Base-by-base conservation (phyloP, 2,888 invertebrate genomes). In the Cheilosia vernalis region DNA sequence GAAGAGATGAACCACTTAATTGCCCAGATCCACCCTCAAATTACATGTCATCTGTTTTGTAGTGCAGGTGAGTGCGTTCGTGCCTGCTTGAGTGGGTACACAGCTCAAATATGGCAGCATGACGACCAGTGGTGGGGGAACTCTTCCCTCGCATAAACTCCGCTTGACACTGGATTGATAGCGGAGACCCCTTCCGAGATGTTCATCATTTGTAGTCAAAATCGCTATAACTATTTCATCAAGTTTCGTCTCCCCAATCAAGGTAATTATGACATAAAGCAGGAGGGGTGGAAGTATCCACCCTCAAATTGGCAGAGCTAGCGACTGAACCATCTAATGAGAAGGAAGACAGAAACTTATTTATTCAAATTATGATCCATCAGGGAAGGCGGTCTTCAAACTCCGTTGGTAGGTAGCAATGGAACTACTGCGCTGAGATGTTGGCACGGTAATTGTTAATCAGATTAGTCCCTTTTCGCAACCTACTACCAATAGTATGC, bases 1-100 rank as follows among this genome's bases (percentile, higher is more conserved):
- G 80, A 66, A 61, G 70, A 85, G 76, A 85, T 81, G 85, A 85
- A 81, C 85, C 85, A 85, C 76, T 77, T 85, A 85, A 85, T 81
- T 81, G 72, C 80, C 80, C 60, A 51, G 76, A 85, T 85, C 76
- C 81, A 85, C 81, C 85, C 81, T 80, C 85, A 85, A 85, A 85
- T 85, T 85, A 80, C 80, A 80, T 85, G 80, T 85, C 85, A 85
- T 85, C 76, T 81, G 72, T 80, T 76, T 60, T 76, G 80, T 55
- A 76, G 58, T 81, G 76, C 74, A 66, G 70, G 70, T 84, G 49
- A 79, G 84, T 84, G 73, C 73, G 74, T 84, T 74, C 55, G 69
- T 79, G 74, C 44, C 69, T 69, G 21, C 21, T 72, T 44, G 61
- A 83, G 10, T 33, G 10, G 10, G 66, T 61, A 73, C 61, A 66